These are phyloP conservation scores for Papilio helenus DNA, from an alignment of 1,140 invertebrate genomes.

Conservation along the genomic window DNA sequence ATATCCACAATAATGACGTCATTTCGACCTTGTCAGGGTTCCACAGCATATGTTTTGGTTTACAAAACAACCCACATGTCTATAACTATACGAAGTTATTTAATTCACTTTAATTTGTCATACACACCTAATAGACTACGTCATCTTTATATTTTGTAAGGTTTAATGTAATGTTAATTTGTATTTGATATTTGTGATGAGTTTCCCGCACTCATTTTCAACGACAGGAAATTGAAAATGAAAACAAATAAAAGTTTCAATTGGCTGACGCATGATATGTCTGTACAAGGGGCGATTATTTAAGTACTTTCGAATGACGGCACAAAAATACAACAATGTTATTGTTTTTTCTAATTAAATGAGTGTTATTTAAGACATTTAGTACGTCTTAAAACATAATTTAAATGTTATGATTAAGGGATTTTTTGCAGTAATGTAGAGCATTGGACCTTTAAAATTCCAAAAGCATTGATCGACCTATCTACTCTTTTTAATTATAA, in stretches of 20 bases:
- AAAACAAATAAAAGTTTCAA: slow-evolving; percentile 28
- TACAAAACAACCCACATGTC: slow-evolving; percentile 53
- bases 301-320: not conserved
- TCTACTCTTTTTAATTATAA: not conserved
- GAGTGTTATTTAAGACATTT: not conserved
- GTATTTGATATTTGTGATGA: slow-evolving; percentile 7
- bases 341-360: not conserved
- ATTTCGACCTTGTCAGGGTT: slow-evolving; percentile 73
- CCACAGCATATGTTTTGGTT: slow-evolving; percentile 48
- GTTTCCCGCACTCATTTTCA: not conserved
- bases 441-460: not conserved
- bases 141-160: slow-evolving; percentile 19
- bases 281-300: not conserved
- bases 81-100: slow-evolving; percentile 17
- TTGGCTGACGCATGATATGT: slow-evolving; percentile 19
- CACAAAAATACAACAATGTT: not conserved
- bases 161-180: not conserved
- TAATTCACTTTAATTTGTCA: slow-evolving; percentile 29
- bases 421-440: not conserved
- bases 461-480: not conserved
- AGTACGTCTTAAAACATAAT: not conserved
- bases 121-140: not conserved
- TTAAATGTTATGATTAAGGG: too few relatives aligned
- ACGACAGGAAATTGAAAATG: slow-evolving; percentile 18
- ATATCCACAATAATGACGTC: slow-evolving; percentile 73